A percentile compares a stretch with the other conserved stretches of the same genome.
Evolutionary conservation across 2,888 invertebrate genomes (phyloP).

Genomic region (Fissipunctia ypsillon): DNA sequence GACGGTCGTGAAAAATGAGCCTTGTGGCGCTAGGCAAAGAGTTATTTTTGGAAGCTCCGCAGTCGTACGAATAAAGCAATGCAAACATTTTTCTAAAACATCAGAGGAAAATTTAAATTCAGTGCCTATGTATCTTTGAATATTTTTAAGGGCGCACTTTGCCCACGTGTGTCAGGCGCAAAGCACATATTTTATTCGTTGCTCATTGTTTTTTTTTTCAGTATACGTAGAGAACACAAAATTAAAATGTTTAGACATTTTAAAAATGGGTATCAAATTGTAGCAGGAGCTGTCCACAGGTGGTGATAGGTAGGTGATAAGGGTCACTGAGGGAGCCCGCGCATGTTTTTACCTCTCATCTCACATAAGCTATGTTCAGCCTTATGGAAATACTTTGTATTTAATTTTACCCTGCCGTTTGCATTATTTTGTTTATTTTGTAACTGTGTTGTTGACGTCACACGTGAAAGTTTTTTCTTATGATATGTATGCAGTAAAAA

Average conservation of each 20-base stretch:
- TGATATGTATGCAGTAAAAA: conserved; percentile 21
- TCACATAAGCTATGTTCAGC: conserved; percentile 74
- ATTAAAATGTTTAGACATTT: conserved; percentile 77
- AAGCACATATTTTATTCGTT: conserved; percentile 30
- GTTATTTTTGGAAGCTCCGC: conserved; percentile 50
- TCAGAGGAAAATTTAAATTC: conserved; percentile 27
- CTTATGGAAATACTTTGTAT: conserved; percentile 51
- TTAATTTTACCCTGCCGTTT: conserved; percentile 47
- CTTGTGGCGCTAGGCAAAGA: conserved; percentile 30
- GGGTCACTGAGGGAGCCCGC: conserved; percentile 71
- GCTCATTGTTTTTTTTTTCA: conserved; percentile 22
- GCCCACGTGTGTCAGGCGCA: conserved; percentile 22
- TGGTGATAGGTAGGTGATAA: conserved; percentile 78
- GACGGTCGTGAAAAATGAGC: conserved; percentile 44
- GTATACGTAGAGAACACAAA: conserved; percentile 48
- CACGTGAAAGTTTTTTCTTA: conserved; percentile 25
- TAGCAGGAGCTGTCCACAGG: conserved; percentile 71
- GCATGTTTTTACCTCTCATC: conserved; percentile 66
- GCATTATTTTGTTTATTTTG: conserved; percentile 49
- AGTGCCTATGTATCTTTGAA: no score
- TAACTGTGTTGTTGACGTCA: conserved; percentile 24
- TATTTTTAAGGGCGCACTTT: conserved; percentile 23
- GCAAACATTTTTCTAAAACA: conserved; percentile 41
- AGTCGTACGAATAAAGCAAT: conserved; percentile 35
- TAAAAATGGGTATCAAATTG: conserved; percentile 74